Base-by-base conservation (phyloP, 2,113 vertebrate genomes). In the Dissostichus mawsoni region DNA sequence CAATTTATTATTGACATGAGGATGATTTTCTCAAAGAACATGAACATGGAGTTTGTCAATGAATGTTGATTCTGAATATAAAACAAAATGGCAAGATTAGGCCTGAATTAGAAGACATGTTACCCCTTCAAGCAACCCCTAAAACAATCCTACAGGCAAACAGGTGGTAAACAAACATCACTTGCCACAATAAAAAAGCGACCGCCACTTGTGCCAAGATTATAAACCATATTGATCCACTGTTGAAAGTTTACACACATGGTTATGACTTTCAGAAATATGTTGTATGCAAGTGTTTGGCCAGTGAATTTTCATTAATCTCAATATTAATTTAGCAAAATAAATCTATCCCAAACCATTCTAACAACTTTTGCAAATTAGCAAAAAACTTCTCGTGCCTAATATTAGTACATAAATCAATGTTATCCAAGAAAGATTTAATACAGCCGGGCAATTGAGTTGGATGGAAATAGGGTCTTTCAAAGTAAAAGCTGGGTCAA, bases 1-100 rank as follows among this genome's bases (percentile, higher is more conserved):
- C 50, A 74, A 41, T 87, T 87, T 87, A 83, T 79, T 88, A 79
- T 20, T 69, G 20, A 73, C 61, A 80, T 29, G 1, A 41, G 48
- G 48, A 47, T 11, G 61, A 6, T 13, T 73, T 63, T 55, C 16
- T 48, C 45, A 58, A 63, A 80, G 52, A 63, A 56, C 18, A 18
- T 20, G 16, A 77, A 33, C 48, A 51, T 75, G 80, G 76, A 88
- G 83, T 67, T 76, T 65, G 36, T 65, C 12, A 82, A 62, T 23
- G 13, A 56, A 5, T 25, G 0, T 64, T 3, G 3, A n/a, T 18
- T 52, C 11, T 63, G 33, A 8, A 59, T 58, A 41, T 71, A 55
- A 25, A 68, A 72, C 73, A 25, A 0, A 74, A 69, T 13, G 1
- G 4, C 8, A 64, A 58, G 14, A 36, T 56, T 11, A 33, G 57